A percentile compares a stretch with the other conserved stretches of the same genome.
These are phyloP conservation scores for Rhinophrynus dorsalis DNA, from an alignment of 2,797 vertebrate species.

Conservation along the genomic window DNA sequence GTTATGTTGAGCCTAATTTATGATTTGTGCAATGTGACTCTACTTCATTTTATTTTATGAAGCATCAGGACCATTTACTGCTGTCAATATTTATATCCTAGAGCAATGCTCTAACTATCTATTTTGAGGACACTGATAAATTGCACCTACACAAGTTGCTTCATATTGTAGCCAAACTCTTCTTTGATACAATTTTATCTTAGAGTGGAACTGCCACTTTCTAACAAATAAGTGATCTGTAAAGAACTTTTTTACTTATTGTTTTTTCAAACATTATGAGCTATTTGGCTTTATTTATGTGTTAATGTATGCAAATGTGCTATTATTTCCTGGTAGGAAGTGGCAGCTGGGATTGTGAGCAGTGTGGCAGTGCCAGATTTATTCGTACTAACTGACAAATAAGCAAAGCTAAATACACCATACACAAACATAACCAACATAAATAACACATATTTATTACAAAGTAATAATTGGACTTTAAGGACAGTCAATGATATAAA, in stretches of 20 bases:
- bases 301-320: background rate
- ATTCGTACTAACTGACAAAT: background rate
- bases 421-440: too few relatives aligned
- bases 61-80: constrained; percentile 44
- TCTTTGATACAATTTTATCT: constrained; percentile 2
- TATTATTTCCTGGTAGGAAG: background rate
- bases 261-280: background rate
- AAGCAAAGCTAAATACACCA: background rate
- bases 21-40: constrained; percentile 45
- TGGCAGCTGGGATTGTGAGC: too few relatives aligned
- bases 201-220: too few relatives aligned
- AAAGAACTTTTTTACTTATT: too few relatives aligned
- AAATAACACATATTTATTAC: too few relatives aligned
- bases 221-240: too few relatives aligned
- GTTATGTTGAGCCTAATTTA: constrained; percentile 46
- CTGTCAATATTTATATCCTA: constrained; percentile 37
- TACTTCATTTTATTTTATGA: constrained; percentile 46
- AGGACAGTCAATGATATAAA: too few relatives aligned
- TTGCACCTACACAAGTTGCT: constrained; percentile 3
- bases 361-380: background rate
- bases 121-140: constrained; percentile 31
- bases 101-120: constrained; percentile 34
- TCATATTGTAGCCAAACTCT: constrained; percentile 5
- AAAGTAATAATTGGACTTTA: too few relatives aligned
- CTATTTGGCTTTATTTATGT: too few relatives aligned